A percentile compares a stretch with the other conserved stretches of the same genome.
phyloP scores from a whole-genome alignment of 2,888 invertebrate genomes.

The Epirrhoe tristata region DNA sequence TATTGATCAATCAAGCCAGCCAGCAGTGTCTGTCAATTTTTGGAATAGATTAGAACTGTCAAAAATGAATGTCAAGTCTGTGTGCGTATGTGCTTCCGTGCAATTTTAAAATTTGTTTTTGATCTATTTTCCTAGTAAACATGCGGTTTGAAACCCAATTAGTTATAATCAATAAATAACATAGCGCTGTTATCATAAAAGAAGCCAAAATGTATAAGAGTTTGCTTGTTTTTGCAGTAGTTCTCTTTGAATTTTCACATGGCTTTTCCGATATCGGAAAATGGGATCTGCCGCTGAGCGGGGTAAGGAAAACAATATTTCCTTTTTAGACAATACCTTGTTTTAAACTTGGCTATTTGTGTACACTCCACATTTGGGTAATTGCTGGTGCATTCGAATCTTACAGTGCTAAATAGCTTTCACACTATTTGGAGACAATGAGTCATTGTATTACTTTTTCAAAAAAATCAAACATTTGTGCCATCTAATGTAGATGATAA shows the following conservation, averaged over 20 bases:
- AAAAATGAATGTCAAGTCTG: conserved; percentile 9
- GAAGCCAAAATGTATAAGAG: conserved; percentile 62
- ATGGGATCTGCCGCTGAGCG: conserved; percentile 87
- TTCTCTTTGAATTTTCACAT: conserved; percentile 62
- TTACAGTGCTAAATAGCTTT: not conserved
- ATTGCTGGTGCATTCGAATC: not conserved
- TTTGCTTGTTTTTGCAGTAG: conserved; percentile 62
- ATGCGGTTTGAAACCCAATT: conserved; percentile 24
- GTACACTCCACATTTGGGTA: not conserved
- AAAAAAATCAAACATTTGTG: not conserved
- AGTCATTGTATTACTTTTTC: not conserved
- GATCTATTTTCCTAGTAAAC: conserved; percentile 15
- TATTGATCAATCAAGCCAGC: not conserved
- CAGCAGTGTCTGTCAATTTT: not conserved
- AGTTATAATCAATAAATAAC: conserved; percentile 19
- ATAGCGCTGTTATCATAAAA: not conserved
- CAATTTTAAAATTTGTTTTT: conserved; percentile 15
- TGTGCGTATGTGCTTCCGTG: conserved; percentile 16
- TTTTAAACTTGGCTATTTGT: not conserved
- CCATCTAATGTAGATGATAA: not conserved
- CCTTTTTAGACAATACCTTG: not conserved
- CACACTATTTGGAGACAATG: conserved; percentile 1
- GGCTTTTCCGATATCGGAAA: conserved; percentile 87
- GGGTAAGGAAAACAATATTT: conserved; percentile 64
- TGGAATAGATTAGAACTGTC: too few species aligned